These are phyloP conservation scores for Capitella teleta DNA, from an alignment of 1,140 invertebrate species.

Conservation along the genomic window DNA sequence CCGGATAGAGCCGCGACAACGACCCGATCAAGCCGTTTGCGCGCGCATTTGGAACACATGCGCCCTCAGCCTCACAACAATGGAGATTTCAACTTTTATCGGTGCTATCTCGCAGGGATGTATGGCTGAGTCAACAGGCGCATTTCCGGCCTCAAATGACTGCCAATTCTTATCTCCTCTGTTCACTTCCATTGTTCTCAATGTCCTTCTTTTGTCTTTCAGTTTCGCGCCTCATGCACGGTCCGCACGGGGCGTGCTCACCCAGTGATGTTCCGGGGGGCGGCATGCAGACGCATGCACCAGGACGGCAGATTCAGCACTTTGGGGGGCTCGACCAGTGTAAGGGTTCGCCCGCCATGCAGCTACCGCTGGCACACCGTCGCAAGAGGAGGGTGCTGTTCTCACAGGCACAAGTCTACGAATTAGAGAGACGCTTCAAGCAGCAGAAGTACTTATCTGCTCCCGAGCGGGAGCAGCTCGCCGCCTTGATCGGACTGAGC, in stretches of 20 bases:
- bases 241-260: not conserved
- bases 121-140: no score
- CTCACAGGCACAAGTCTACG: conserved; percentile 65
- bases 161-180: no score
- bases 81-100: no score
- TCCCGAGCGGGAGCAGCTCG: conserved; percentile 88
- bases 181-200: no score
- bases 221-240: conserved; percentile 4
- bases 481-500: conserved; percentile 52
- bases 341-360: not conserved
- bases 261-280: not conserved
- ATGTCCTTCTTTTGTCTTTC: not conserved
- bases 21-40: no score
- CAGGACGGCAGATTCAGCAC: not conserved
- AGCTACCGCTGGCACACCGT: conserved; percentile 1
- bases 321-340: not conserved
- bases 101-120: no score
- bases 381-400: conserved; percentile 11
- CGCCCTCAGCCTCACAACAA: no score
- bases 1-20: no score
- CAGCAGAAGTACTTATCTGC: conserved; percentile 92
- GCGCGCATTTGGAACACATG: no score
- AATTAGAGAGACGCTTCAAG: conserved; percentile 85
- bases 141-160: no score
- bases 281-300: not conserved